Base-by-base conservation (phyloP, 37 sponge, comb jelly and placozoan species). In the Halisarca cf. caerulea region DNA sequence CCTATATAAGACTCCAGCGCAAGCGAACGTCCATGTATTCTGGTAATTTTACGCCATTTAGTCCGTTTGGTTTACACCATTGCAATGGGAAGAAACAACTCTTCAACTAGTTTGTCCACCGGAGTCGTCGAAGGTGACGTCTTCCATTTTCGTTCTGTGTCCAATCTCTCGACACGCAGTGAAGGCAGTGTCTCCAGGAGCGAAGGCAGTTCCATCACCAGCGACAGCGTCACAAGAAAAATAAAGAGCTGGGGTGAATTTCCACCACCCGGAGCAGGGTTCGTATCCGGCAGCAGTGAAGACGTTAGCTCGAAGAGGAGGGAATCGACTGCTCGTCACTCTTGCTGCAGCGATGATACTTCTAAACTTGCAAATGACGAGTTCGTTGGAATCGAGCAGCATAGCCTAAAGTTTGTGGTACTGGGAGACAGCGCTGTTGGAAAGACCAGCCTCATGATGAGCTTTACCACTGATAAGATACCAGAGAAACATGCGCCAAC, bases 351-450 rank as follows among this genome's bases (percentile, higher is more conserved):
- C 77, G 57, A 20, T 20, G 51, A 47, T 47, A n/a, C 64, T n/a
- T 36, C 38, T n/a, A 74, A 40, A 66, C 69, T 59, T 6, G 45
- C 66, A 14, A 61, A 30, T 37, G 58, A 23, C 66, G 41, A 60
- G 17, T 59, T 42, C 8, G 24, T 32, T 15, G 42, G 62, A 3
- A 17, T 59, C 8, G 18, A 24, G 3, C 59, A 89, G 28, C 80
- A 84, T 39, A 87, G 61, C 0, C 60, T 93, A 37, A 89, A 84
- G 47, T 87, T 83, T 15, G 93, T 84, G 25, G 32, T 93, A 33
- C 85, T 93, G 0, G 93, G 93, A 7, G 90, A 93, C 88, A 93
- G 93, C 53, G 93, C 81, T 17, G 93, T 89, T 21, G 93, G 93
- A 36, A 93, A 93, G 87, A 93, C 93, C 6, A 87, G 89, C 78